Conservation (phyloP, 2,113 vertebrate species). For the Prunella fulvescens region DNA sequence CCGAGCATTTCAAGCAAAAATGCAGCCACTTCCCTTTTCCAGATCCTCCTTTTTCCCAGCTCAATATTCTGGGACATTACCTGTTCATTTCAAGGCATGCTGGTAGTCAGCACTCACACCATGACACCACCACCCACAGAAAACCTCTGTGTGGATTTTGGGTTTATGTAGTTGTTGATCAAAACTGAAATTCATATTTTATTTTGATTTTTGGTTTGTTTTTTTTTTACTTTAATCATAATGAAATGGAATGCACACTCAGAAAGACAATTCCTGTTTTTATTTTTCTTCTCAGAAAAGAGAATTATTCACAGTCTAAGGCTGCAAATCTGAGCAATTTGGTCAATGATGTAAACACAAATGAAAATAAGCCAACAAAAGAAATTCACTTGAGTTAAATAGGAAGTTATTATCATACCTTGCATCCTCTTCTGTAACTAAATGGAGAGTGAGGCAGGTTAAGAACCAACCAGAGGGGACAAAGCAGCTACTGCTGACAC, state of each 20-base stretch:
- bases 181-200: not conserved
- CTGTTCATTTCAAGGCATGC: not conserved
- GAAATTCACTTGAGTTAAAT: not conserved
- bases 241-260: not conserved
- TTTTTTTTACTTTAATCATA: not conserved
- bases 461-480: not conserved
- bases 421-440: not conserved
- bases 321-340: not conserved
- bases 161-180: not conserved
- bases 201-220: not conserved
- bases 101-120: not conserved
- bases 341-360: not conserved
- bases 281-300: not conserved
- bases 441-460: not conserved
- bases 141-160: not conserved
- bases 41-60: not conserved
- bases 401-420: slow-evolving; percentile 6
- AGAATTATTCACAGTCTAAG: not conserved
- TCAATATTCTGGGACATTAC: not conserved
- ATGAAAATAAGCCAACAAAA: slow-evolving; percentile 39
- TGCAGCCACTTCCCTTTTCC: not conserved
- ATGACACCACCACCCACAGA: not conserved
- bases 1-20: not conserved
- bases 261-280: not conserved
- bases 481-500: not conserved